A percentile compares a stretch with the other conserved stretches of the same genome.
Evolutionary conservation across 2,113 vertebrate genomes (phyloP).

Genomic region (Rhinopomastus cyanomelas): DNA sequence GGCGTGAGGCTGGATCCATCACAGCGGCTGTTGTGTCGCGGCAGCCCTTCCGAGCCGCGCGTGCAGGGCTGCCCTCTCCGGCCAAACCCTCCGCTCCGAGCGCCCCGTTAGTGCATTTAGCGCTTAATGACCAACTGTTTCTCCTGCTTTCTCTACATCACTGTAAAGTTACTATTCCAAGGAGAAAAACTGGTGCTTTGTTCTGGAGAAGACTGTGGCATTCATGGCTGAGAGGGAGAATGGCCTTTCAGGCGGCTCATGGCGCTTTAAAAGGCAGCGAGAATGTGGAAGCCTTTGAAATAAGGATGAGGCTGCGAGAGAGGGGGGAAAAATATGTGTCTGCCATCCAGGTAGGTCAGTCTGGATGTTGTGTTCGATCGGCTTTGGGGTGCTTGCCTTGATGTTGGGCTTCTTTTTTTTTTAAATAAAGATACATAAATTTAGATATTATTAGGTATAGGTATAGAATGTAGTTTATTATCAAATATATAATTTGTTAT

Average conservation of each 20-base stretch:
- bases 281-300: conserved; percentile 14
- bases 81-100: conserved; percentile 1
- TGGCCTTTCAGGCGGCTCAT: conserved; percentile 40
- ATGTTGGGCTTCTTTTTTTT: not conserved
- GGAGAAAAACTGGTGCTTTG: conserved; percentile 57
- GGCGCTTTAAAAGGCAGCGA: conserved; percentile 17
- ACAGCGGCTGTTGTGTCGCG: conserved; percentile 34
- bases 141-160: conserved; percentile 47
- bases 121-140: conserved; percentile 58
- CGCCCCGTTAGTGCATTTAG: conserved; percentile 38
- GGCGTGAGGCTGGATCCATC: conserved; percentile 11
- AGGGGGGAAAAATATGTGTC: not conserved
- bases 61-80: conserved; percentile 38
- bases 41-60: conserved; percentile 19
- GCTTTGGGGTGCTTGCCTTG: not conserved
- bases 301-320: not conserved
- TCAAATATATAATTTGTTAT: too few relatives aligned
- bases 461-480: too few relatives aligned
- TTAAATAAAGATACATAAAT: not conserved
- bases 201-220: conserved; percentile 48
- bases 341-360: not conserved
- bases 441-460: too few relatives aligned
- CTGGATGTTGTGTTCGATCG: not conserved
- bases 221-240: conserved; percentile 23
- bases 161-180: conserved; percentile 54